A percentile compares a stretch with the other conserved stretches of the same genome.
phyloP scores from a whole-genome alignment of 2,888 invertebrate species.

The Yponomeuta malinellus region DNA sequence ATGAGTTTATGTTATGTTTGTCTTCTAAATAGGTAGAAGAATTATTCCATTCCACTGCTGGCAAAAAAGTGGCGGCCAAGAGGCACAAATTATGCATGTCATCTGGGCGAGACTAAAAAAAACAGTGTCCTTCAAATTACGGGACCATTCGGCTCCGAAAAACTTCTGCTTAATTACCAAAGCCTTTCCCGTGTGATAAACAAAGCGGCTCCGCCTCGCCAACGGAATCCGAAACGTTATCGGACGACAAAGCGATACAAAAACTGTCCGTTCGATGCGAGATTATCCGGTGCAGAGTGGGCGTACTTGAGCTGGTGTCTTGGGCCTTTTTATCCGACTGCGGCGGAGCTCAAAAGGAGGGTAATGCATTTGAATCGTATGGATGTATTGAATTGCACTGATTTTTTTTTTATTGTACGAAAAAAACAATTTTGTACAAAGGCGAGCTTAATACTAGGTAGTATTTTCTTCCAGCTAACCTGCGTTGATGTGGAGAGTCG shows the following conservation, averaged over 20 bases:
- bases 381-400: no score
- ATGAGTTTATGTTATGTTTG: no score
- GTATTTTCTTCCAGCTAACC: no score
- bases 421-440: no score
- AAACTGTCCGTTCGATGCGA: conserved; percentile 1
- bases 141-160: neutral
- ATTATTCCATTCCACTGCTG: no score
- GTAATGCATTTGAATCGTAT: no score
- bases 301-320: neutral
- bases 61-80: no score
- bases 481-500: no score
- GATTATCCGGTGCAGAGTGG: conserved; percentile 4
- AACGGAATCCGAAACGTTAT: conserved; percentile 8
- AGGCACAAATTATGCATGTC: neutral
- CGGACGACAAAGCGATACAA: conserved; percentile 11
- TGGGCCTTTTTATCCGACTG: neutral
- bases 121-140: neutral
- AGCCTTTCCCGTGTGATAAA: conserved; percentile 7
- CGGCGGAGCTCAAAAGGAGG: no score
- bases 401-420: no score
- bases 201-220: neutral
- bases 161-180: neutral
- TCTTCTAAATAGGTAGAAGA: no score
- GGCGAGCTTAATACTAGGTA: no score
- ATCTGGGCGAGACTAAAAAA: neutral